Conservation (phyloP, 2,888 invertebrate genomes). For the Lepidocyrtinus sp. region DNA sequence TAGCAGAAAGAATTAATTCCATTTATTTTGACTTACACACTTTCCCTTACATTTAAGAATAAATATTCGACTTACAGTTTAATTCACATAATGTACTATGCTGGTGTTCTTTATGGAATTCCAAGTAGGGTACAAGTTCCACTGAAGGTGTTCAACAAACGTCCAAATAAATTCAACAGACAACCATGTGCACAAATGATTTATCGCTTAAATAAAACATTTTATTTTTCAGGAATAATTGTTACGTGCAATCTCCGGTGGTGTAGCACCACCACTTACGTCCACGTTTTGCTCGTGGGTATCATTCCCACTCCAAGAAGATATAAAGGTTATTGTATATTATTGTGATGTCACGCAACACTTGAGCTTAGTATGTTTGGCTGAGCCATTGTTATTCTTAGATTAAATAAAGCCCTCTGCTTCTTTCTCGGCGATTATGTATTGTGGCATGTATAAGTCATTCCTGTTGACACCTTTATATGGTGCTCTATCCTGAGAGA, state of each 20-base stretch:
- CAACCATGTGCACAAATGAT: neutral
- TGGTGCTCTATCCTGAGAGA: conserved; percentile 10
- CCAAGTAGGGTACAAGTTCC: neutral
- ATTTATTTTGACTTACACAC: too few relatives aligned
- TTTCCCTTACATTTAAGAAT: conserved; percentile 9
- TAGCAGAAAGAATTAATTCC: conserved; percentile 48
- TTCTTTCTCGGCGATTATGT: conserved; percentile 20
- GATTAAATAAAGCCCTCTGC: neutral
- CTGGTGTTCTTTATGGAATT: too few relatives aligned
- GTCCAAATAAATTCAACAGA: too few relatives aligned
- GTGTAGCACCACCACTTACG: neutral
- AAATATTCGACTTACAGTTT: neutral
- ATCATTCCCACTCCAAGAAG: neutral
- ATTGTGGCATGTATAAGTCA: conserved; percentile 25
- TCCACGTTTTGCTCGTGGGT: neutral
- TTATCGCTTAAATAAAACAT: neutral
- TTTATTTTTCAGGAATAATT: neutral
- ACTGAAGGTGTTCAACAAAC: too few relatives aligned
- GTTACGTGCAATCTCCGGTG: neutral
- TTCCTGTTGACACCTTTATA: conserved; percentile 39
- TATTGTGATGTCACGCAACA: conserved; percentile 15
- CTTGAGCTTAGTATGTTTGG: neutral
- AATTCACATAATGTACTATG: neutral
- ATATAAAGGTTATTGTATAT: neutral
- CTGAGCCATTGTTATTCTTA: neutral